Evolutionary conservation across 30 jellyfish, hydroid and myxozoan genomes (phyloP), one percentile per base, ranked within the genome.

Genomic region (Hydractinia symbiolongicarpus): DNA sequence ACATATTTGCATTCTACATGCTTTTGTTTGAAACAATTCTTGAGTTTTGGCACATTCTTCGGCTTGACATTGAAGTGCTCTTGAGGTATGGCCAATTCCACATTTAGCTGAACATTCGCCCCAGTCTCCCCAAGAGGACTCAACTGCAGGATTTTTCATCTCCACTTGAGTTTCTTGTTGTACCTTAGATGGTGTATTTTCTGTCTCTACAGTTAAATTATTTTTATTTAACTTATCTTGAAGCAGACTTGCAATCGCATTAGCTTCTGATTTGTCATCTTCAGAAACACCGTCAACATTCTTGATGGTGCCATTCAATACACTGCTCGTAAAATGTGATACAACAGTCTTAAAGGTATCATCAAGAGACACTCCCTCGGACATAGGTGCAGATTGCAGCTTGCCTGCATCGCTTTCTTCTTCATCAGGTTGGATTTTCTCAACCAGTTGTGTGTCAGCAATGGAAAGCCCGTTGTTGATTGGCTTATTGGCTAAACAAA

Each of bases 51-150:
- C 67, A 75, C 96, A 89, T 58, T 81, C 67, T 30, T 82, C 89
- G 9, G 56, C 73, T 53, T 84, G 81, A 81, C 96, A 89, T 58
- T 84, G 66, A 50, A 84, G 56, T 75, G 75, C 81, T 50, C 96
- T 70, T 52, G 82, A 72, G 67, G 74, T 89, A 8, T 72, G 67
- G 0, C 96, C 96, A 52, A 79, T 79, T 7, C 96, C 96, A 50
- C 95, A 89, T 5, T 51, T 74, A 17, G 89, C 66, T 0, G 95
- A 30, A 70, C 96, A 89, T 8, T 20, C 79, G 16, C 95, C 78
- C 96, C 96, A 89, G 16, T 58, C 81, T 4, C 95, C 83, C 95
- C 95, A 89, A 13, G 69, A 58, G 19, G 69, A 58, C 16, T 13
- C 15, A n/a, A 7, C 74, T n/a, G 19, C 74, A n/a, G 74, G 40